Evolutionary conservation across 2,113 vertebrate species (phyloP), one percentile per base, ranked within the genome.

Genomic region (Oryzias curvinotus): DNA sequence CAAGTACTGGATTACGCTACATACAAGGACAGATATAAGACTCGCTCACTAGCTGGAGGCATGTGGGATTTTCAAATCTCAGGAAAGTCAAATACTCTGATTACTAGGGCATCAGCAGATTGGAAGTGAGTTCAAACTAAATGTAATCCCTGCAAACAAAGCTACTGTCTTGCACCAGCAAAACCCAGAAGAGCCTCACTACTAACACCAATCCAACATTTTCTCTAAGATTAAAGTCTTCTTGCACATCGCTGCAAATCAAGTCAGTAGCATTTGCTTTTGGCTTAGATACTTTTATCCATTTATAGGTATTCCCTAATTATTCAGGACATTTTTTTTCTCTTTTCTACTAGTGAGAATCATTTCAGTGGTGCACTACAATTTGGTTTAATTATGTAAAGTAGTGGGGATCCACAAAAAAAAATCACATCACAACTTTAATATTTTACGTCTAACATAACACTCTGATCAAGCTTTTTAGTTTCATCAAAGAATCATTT

Each of bases 1-100:
- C 62, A 77, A 57, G 62, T 62, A 68, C 61, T 66, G 69, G 71
- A 83, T 83, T 81, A 77, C 62, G 51, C 62, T 71, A 76, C 66
- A 75, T 61, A 51, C 57, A 58, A 47, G 53, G 51, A 63, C 60
- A 64, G 25, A 42, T 73, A 55, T 78, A 83, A 83, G 81, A 75
- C 66, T 76, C 25, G 7, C 66, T 62, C 70, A 64, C 71, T 60
- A 54, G 68, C 49, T 63, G 66, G 57, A 41, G 5, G 51, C 36
- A n/a, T 57, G 47, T 68, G 28, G 45, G 58, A 59, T 77, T 68
- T 78, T 57, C 63, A 79, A 71, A 78, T 71, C 59, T 71, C 62
- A 49, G 56, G 36, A 64, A 78, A 78, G 52, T 76, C 52, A 79
- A 65, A 74, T 64, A 71, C 60, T 60, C 60, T 66, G 57, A 81